Evolutionary conservation across 2,888 invertebrate genomes (phyloP), one percentile per base, ranked within the genome.

Genomic region (Tenthredo mesomela): DNA sequence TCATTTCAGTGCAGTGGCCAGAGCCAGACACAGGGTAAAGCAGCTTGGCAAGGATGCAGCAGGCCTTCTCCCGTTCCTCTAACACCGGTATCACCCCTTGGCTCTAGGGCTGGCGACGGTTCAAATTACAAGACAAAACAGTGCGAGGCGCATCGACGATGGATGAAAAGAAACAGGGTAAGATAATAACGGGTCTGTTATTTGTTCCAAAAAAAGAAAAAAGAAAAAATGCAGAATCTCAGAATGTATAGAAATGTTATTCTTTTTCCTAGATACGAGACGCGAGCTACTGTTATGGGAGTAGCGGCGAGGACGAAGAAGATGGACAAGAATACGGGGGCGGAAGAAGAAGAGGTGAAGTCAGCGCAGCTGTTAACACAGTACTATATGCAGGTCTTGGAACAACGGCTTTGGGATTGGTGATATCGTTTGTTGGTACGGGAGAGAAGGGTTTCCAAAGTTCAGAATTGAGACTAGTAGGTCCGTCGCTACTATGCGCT

Each of bases 371-470:
- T 87, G 97, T 97, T 88, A 96, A 96, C 93, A 96, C 97, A 87
- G 95, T 98, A 87, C 95, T 98, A 84, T 98, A 98, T 94, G 97
- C 97, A 82, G 98, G 98, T 84, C 95, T 98, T 88, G 97, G 96
- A 88, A 97, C 96, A 37, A 96, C 97, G 86, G 97, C 97, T 37
- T 94, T 98, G 89, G 98, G 98, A 85, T 95, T 97, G 90, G 97
- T 98, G 90, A 97, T 98, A 90, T 97, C 97, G 93, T 97, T 98
- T 94, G 97, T 98, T 88, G 98, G 97, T 89, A 97, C 97, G 88
- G 98, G 98, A 91, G 98, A 98, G 94, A 97, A 97, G 94, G 96
- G 95, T 96, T 94, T 97, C 96, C 95, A 97, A 96, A 97, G 98
- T 88, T 96, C 97, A 87, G 97, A 97, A 92, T 94, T 98, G 89